Base-by-base conservation (phyloP, 2,113 vertebrate genomes). In the Eulemur macaco region DNA sequence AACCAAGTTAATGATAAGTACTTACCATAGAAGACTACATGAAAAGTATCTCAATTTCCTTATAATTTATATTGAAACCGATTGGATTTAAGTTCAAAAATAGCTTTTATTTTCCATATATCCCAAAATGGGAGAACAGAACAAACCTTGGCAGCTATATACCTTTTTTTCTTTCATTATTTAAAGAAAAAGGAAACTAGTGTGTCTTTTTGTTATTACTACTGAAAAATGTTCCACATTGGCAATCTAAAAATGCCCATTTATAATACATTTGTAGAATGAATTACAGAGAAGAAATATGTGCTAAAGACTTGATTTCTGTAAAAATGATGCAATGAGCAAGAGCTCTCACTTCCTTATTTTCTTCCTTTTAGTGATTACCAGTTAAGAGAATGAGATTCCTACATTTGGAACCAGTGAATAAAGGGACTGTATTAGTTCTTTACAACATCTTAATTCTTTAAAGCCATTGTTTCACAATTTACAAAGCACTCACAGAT, bases 361-460 rank as follows among this genome's bases (percentile, higher is more conserved):
- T 68, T 86, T 90, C 39, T 81, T 84, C 23, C 42, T 73, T 96
- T 91, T 86, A 52, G 10, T 80, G 52, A 86, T 84, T 76, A 29
- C 6, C 29, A 91, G 31, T 13, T 69, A 74, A 77, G 8, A 94
- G 17, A 82, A 85, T 47, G 23, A 47, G 6, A 60, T 54, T 94
- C 29, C 88, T 91, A 68, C 31, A 84, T 86, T 97, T 77, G 64
- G 34, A 96, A 45, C 29, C 25, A 78, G 29, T 50, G 15, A 34
- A 5, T 82, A 15, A 71, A 29, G 25, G 3, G 7, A 21, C 17
- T 69, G 2, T 50, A 31, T 87, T 39, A 81, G 45, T 17, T 86
- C 2, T 94, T 76, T 93, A 45, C 18, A 56, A 56, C 13, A 88
- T 90, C 31, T 81, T 96, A 86, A 54, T 90, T 88, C 50, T 77